phyloP scores from a whole-genome alignment of 92 coral and sea anemone genomes.

The Isaurus tuberculatus region DNA sequence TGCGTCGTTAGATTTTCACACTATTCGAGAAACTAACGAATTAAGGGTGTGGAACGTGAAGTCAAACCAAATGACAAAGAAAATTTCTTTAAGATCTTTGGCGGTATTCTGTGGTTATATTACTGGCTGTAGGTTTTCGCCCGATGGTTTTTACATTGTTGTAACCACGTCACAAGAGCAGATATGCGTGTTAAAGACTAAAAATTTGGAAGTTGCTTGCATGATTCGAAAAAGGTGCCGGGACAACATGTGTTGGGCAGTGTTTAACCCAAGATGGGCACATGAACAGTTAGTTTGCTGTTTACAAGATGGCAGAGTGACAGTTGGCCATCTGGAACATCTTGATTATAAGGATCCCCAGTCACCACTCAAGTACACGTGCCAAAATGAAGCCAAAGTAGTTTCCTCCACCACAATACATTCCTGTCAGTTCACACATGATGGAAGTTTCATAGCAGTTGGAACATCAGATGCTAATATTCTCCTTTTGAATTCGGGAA shows the following conservation, averaged over 20 bases:
- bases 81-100: slow-evolving; percentile 77
- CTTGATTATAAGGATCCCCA: slow-evolving; percentile 51
- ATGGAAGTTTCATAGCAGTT: slow-evolving; percentile 73
- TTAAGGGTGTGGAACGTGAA: slow-evolving; percentile 89
- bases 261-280: slow-evolving; percentile 74
- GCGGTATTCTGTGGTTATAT: slow-evolving; percentile 92
- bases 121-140: slow-evolving; percentile 91
- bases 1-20: slow-evolving; percentile 88
- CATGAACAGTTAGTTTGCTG: slow-evolving; percentile 81
- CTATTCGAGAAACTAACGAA: slow-evolving; percentile 88
- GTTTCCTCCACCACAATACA: slow-evolving; percentile 68
- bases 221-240: slow-evolving; percentile 82
- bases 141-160: slow-evolving; percentile 84
- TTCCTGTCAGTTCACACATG: slow-evolving; percentile 83
- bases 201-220: slow-evolving; percentile 79
- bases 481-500: slow-evolving; percentile 60
- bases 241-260: slow-evolving; percentile 90
- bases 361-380: slow-evolving; percentile 64
- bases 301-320: slow-evolving; percentile 87
- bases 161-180: slow-evolving; percentile 89
- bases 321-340: slow-evolving; percentile 66
- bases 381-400: slow-evolving; percentile 77
- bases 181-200: slow-evolving; percentile 78
- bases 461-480: slow-evolving; percentile 87
- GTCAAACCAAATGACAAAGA: slow-evolving; percentile 79